Base-by-base conservation (phyloP, 1,140 invertebrate genomes). In the Pantala flavescens region DNA sequence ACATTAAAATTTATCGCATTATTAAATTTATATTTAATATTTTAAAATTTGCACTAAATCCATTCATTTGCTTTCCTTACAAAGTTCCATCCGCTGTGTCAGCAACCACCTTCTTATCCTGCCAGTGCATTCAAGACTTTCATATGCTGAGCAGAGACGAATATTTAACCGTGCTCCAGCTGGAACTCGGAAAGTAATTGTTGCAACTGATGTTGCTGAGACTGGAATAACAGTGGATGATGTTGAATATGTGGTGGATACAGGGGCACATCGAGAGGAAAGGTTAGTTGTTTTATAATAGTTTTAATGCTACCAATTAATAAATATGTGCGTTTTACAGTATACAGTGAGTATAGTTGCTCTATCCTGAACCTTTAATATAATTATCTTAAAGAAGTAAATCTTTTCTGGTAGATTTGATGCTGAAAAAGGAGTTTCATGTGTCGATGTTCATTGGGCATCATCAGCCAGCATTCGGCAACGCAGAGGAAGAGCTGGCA, bases 401-500 rank as follows among this genome's bases (percentile, higher is more conserved):
- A 36, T 36, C 9, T 23, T 63, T 21, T 63, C 24, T 73, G 28
- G 43, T 36, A 73, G 81, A 71, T 81, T 77, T 72, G 74, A 77
- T 71, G 72, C 72, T 28, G 73, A 77, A 21, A 74, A 71, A 24
- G 81, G 77, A 49, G 43, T 83, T 77, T 82, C 78, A 75, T 63
- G 49, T 63, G 49, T 63, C 5, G 49, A 63, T 14, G 49, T 63
- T 77, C 74, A 78, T 1, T 88, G 85, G 86, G 82, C 89, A 12
- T 85, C 87, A 5, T 84, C 86, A 79, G 86, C 89, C 28, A 90
- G 89, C 81, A 80, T 90, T 63, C 82, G 84, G 55, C 90, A 91
- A 81, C 82, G 90, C 63, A 84, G 86, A 78, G 90, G 90, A 23
- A 82, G 90, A 75, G 90, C 90, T 71, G 90, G 90, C 21, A 84